Evolutionary conservation across 2,113 vertebrate species (phyloP).

Genomic region (Sinocyclocheilus maitianheensis): DNA sequence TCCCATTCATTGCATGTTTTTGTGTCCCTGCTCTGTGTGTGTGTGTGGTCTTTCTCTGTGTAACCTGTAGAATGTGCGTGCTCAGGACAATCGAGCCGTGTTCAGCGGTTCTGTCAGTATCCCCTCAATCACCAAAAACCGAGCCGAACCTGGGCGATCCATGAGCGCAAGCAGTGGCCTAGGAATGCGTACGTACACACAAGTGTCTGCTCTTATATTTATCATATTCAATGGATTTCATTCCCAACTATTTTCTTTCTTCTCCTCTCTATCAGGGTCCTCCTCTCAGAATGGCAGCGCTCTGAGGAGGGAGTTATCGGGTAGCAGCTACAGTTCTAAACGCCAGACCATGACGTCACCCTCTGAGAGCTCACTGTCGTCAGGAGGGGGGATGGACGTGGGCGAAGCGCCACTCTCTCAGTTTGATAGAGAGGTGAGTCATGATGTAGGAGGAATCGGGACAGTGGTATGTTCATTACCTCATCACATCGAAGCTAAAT

Average conservation of each 20-base stretch:
- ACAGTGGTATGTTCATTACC: not conserved
- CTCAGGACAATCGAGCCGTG: conserved; percentile 89
- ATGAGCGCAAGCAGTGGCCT: conserved; percentile 98
- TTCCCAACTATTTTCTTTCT: not conserved
- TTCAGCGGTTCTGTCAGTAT: conserved; percentile 99
- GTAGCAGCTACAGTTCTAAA: conserved; percentile 87
- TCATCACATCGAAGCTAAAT: not conserved
- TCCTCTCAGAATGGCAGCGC: conserved; percentile 94
- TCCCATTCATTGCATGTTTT: conserved; percentile 1
- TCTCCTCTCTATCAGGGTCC: conserved; percentile 75
- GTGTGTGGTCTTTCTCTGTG: conserved; percentile 32
- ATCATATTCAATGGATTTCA: not conserved
- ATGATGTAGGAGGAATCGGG: not conserved
- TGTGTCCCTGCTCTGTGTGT: not conserved
- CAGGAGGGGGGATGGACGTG: conserved; percentile 91
- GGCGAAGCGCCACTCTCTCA: conserved; percentile 87
- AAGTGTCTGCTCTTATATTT: not conserved
- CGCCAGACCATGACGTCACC: conserved; percentile 93
- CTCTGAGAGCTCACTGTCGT: conserved; percentile 95
- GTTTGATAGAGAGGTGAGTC: conserved; percentile 92
- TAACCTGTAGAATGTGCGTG: conserved; percentile 84
- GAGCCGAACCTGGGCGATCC: conserved; percentile 91
- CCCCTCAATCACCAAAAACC: conserved; percentile 92
- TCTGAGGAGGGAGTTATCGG: conserved; percentile 87
- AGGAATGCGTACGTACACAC: conserved; percentile 87